These are phyloP conservation scores for Megatriorchis doriae DNA, from an alignment of 2,113 vertebrate species.

Conservation along the genomic window DNA sequence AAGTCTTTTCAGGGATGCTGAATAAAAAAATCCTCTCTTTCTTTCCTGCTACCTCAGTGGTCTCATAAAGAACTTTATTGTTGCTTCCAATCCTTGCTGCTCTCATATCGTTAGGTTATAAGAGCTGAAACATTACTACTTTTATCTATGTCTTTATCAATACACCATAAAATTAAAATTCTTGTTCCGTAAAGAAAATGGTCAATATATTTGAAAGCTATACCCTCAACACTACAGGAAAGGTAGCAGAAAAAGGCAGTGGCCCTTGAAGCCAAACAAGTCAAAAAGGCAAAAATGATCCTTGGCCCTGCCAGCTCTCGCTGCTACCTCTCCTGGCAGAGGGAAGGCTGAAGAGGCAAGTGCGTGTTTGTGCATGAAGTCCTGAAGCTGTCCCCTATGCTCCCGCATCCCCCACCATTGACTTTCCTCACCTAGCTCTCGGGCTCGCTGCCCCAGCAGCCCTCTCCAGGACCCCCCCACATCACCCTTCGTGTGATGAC, in stretches of 20 bases:
- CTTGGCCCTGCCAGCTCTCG: background rate
- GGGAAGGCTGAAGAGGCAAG: background rate
- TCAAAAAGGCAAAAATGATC: background rate
- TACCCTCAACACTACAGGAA: background rate
- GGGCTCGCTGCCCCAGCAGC: accelerated
- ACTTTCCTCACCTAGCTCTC: background rate
- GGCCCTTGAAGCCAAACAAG: background rate
- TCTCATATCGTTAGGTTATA: background rate
- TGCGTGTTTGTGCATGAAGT: too few relatives aligned
- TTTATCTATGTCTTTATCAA: background rate
- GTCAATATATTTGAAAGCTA: background rate
- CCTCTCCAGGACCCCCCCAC: background rate
- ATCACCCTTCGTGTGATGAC: background rate
- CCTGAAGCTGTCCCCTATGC: background rate
- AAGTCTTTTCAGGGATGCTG: background rate
- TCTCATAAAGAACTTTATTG: background rate
- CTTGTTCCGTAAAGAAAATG: background rate
- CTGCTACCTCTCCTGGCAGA: background rate
- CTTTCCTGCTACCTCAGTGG: background rate
- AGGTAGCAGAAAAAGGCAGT: background rate
- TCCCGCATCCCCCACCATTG: background rate
- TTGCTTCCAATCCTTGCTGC: background rate
- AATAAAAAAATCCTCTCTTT: background rate
- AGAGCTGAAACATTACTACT: background rate
- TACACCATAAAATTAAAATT: background rate